Evolutionary conservation across 2,797 vertebrate species (phyloP).

Genomic region (Syngnathus acus): DNA sequence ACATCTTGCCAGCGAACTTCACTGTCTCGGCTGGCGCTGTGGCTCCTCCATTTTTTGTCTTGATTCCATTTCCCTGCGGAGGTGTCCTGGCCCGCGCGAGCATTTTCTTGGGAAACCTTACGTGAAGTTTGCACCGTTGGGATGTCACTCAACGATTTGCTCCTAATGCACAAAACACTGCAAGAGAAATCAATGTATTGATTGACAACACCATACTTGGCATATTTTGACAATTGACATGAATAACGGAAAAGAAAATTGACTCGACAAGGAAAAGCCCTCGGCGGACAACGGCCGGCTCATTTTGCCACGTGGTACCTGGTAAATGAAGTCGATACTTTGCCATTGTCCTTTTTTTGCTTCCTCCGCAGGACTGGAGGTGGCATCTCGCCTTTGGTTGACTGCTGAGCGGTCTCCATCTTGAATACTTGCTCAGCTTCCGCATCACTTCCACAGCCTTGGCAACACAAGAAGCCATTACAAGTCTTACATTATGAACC

Average conservation of each 20-base stretch:
- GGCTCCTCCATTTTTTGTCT: constrained; percentile 70
- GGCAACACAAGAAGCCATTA: no score
- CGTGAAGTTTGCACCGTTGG: constrained; percentile 41
- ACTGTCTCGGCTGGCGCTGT: constrained; percentile 70
- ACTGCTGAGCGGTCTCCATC: constrained; percentile 76
- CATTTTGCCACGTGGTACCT: constrained; percentile 68
- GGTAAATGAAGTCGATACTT: constrained; percentile 65
- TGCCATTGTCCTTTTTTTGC: constrained; percentile 65
- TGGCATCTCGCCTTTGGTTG: constrained; percentile 64
- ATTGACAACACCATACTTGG: constrained; percentile 10
- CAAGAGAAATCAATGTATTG: neutral
- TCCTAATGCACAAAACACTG: constrained; percentile 65
- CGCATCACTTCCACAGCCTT: constrained; percentile 85
- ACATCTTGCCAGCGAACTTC: constrained; percentile 93
- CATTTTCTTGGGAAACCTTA: constrained; percentile 29
- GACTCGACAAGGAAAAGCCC: neutral
- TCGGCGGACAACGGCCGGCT: neutral
- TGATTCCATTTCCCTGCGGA: constrained; percentile 48
- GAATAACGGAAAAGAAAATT: neutral
- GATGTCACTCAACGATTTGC: constrained; percentile 84
- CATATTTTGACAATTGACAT: neutral
- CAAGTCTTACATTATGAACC: neutral
- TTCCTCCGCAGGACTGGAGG: constrained; percentile 70
- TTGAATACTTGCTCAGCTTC: constrained; percentile 83
- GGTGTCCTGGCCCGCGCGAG: constrained; percentile 59